These are phyloP conservation scores for Echinarachnius parma DNA, from an alignment of 53 echinoderm and acorn worm species.

Conservation along the genomic window DNA sequence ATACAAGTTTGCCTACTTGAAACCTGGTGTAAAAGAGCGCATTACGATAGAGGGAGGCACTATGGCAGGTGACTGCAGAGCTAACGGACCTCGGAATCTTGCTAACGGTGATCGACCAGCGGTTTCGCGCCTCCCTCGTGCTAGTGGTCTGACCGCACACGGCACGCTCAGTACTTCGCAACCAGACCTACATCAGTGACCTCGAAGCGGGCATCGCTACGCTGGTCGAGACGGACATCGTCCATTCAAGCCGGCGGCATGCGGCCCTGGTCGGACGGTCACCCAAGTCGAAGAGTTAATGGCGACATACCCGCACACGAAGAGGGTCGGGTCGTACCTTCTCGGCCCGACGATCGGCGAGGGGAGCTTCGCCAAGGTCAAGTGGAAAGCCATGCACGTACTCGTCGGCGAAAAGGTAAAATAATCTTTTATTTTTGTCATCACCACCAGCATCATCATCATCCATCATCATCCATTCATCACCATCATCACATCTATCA, in stretches of 20 bases:
- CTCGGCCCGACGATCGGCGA: slow-evolving; percentile 81
- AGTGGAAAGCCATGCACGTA: slow-evolving; percentile 78
- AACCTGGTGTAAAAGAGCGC: no score
- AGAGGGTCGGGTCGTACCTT: slow-evolving; percentile 85
- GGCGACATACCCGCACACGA: slow-evolving; percentile 65
- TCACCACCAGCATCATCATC: neutral
- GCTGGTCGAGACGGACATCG: neutral
- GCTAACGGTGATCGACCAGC: no score
- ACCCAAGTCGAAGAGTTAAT: slow-evolving; percentile 49
- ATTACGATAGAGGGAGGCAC: no score
- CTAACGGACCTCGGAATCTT: no score
- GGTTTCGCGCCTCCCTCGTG: no score
- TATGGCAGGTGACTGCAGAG: no score
- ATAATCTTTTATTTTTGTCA: neutral
- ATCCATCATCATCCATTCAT: no score
- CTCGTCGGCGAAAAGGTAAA: slow-evolving; percentile 91
- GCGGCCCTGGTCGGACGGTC: slow-evolving; percentile 30
- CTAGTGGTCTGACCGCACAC: no score
- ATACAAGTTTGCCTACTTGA: no score
- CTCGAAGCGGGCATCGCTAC: slow-evolving; percentile 5
- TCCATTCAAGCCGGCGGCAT: neutral
- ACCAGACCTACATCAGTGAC: slow-evolving; percentile 22
- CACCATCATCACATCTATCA: slow-evolving; percentile 1
- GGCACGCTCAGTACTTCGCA: slow-evolving; percentile 19
- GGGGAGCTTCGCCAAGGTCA: slow-evolving; percentile 96